A percentile compares a stretch with the other conserved stretches of the same genome.
These are phyloP conservation scores for Pontoporia blainvillei DNA, from an alignment of 2,113 vertebrate species.

Conservation along the genomic window DNA sequence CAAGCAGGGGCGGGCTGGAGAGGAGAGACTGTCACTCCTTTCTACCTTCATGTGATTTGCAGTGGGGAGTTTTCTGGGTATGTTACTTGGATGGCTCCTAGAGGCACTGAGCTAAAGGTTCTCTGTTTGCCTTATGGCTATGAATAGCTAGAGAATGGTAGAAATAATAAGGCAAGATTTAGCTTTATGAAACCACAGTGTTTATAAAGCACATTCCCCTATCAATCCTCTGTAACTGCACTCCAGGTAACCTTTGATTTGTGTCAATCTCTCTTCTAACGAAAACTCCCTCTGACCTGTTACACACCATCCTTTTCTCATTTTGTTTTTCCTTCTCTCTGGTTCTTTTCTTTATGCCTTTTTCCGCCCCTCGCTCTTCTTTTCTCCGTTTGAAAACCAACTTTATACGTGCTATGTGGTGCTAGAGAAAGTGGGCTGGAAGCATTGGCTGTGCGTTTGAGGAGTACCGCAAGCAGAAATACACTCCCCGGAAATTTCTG, in stretches of 20 bases:
- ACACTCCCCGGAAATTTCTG: neutral
- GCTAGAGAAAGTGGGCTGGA: neutral
- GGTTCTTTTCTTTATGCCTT: neutral
- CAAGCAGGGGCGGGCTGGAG: too few relatives aligned
- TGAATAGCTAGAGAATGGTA: neutral
- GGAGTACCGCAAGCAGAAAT: neutral
- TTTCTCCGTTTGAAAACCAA: neutral
- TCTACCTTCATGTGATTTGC: neutral
- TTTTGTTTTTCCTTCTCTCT: neutral
- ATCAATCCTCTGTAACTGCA: neutral
- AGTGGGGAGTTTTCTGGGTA: neutral
- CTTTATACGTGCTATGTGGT: neutral
- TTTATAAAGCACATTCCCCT: neutral
- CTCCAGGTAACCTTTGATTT: neutral
- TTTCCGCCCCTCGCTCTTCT: neutral
- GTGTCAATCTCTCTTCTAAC: neutral
- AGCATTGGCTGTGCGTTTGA: neutral
- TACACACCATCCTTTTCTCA: neutral
- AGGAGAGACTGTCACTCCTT: neutral
- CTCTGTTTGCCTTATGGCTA: neutral
- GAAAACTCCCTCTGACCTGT: neutral
- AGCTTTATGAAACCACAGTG: neutral
- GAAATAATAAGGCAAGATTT: neutral
- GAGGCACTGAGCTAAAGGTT: neutral
- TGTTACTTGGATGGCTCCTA: neutral